Evolutionary conservation across 2,113 vertebrate genomes (phyloP), one percentile per base, ranked within the genome.

Genomic region (Isichthys henryi): DNA sequence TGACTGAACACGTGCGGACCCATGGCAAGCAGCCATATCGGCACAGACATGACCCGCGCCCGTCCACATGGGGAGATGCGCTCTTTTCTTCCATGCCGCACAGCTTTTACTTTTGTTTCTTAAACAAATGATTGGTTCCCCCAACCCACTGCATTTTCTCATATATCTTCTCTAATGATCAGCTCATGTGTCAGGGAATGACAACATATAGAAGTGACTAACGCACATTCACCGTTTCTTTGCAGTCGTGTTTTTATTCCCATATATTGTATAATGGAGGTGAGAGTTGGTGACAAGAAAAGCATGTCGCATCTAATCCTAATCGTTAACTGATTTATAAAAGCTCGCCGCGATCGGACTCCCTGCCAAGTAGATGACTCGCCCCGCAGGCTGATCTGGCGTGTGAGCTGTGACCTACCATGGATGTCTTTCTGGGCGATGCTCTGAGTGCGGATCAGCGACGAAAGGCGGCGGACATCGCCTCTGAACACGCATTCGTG

Each of bases 401-500:
- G 74, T 80, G 35, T 43, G 35, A 17, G 31, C 35, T 35, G 82
- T 50, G 15, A 92, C 97, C 97, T 93, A 99, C 98, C 98, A 91
- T 99, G 98, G 87, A 95, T 94, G 94, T 99, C 98, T 91, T 99
- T 99, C 95, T 98, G 98, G 39, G 97, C 96, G 93, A 99, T 99
- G 90, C 97, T 97, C 94, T 99, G 98, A 1, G 97, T 99, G 91
- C 98, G 96, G 94, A 99, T 99, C 90, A 99, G 97, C 3, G 98
- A 98, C 2, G 98, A 99, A 88, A 99, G 95, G 7, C 96, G 96
- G 90, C 98, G 93, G 91, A 99, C 97, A 92, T 99, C 98, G 66
- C 98, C 98, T 92, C 97, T 97, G 93, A 98, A 99, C 82, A 99
- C 98, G 92, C 97, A 97, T 94, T 99, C 98, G 91, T 99, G 98